A percentile compares a stretch with the other conserved stretches of the same genome.
phyloP scores from a whole-genome alignment of 2,797 vertebrate genomes.

The Champsocephalus gunnari region DNA sequence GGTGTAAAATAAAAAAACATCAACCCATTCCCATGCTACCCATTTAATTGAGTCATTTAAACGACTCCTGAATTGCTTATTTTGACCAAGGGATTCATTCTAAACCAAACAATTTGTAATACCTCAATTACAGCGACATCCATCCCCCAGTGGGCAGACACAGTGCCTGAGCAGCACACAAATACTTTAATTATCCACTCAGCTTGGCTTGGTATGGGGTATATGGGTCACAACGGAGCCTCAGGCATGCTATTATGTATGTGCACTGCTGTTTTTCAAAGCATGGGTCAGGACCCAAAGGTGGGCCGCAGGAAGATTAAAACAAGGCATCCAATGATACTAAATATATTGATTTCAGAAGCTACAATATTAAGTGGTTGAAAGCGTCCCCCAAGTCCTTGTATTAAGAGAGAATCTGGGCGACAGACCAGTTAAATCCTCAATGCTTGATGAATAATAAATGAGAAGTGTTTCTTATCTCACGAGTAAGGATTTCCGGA shows the following conservation, averaged over 20 bases:
- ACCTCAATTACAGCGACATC: conserved; percentile 65
- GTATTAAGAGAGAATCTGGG: conserved; percentile 33
- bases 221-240: conserved; percentile 60
- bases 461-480: conserved; percentile 48
- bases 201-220: conserved; percentile 59
- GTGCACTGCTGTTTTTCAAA: conserved; percentile 50
- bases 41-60: conserved; percentile 27
- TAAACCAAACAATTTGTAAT: conserved; percentile 65
- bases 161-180: conserved; percentile 49
- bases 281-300: conserved; percentile 55
- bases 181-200: conserved; percentile 71
- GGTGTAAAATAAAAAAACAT: not conserved
- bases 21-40: not conserved
- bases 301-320: conserved; percentile 50
- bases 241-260: conserved; percentile 48
- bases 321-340: conserved; percentile 37
- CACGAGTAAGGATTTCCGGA: conserved; percentile 13
- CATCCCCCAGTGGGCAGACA: conserved; percentile 48
- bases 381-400: conserved; percentile 15
- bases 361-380: conserved; percentile 33
- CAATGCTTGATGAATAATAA: conserved; percentile 56
- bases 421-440: conserved; percentile 49
- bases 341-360: conserved; percentile 43
- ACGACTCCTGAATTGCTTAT: conserved; percentile 35
- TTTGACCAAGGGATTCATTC: conserved; percentile 54